Base-by-base conservation (phyloP, 92 coral and sea anemone species). In the Actinostola sp. region DNA sequence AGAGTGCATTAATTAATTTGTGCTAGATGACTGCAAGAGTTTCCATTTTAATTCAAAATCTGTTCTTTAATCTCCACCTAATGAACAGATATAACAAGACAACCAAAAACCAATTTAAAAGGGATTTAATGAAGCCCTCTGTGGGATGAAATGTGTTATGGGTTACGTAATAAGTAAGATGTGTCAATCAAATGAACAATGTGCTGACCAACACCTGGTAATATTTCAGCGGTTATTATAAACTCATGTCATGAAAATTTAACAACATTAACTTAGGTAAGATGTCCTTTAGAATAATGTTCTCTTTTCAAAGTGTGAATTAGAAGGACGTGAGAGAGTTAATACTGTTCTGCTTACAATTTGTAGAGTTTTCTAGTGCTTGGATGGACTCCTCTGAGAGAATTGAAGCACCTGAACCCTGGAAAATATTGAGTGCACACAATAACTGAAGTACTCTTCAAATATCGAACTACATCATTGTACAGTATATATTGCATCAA, bases 391-490 rank as follows among this genome's bases (percentile, higher is more conserved):
- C 89, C 59, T 89, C 93, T 49, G 67, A 48, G 14, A 69, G 59
- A 60, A 84, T 27, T n/a, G 93, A 89, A 20, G 93, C 93, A 53
- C 87, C 89, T 24, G 93, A 66, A 23, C 93, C 93, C 93, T 89
- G 69, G 30, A 20, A 16, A 32, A 58, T n/a, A n/a, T n/a, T n/a
- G n/a, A n/a, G n/a, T n/a, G n/a, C n/a, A n/a, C n/a, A n/a, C n/a
- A n/a, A n/a, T n/a, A n/a, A n/a, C n/a, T n/a, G n/a, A n/a, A n/a
- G n/a, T n/a, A n/a, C n/a, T n/a, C n/a, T n/a, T n/a, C n/a, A n/a
- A n/a, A n/a, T n/a, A n/a, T n/a, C n/a, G n/a, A n/a, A n/a, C n/a
- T n/a, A n/a, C n/a, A n/a, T n/a, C n/a, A n/a, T n/a, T n/a, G n/a
- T n/a, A n/a, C n/a, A n/a, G n/a, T n/a, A n/a, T n/a, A n/a, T n/a